phyloP scores from a whole-genome alignment of 2,113 vertebrate genomes.

The Rana temporaria region DNA sequence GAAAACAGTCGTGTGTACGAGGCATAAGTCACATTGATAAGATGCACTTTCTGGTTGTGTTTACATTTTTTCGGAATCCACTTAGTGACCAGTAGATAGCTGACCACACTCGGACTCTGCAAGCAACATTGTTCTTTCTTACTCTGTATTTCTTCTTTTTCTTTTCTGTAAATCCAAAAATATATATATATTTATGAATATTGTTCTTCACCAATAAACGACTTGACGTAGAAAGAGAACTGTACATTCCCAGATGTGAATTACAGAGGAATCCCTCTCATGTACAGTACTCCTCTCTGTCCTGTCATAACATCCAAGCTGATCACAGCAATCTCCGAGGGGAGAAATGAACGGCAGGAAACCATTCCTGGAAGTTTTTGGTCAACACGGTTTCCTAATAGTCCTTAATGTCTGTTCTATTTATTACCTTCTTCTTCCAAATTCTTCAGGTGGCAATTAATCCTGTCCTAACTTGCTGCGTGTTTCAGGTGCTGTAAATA shows the following conservation, averaged over 20 bases:
- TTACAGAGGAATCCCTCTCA: slow-evolving; percentile 16
- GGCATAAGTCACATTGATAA: too few relatives aligned
- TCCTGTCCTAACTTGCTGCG: not conserved
- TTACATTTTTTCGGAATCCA: too few relatives aligned
- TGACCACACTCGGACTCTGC: too few relatives aligned
- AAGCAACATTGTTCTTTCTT: too few relatives aligned
- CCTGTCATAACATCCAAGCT: slow-evolving; percentile 1
- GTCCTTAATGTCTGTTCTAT: slow-evolving; percentile 5
- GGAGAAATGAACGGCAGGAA: not conserved
- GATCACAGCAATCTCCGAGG: not conserved
- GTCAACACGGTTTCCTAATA: not conserved
- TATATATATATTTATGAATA: too few relatives aligned
- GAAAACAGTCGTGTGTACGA: too few relatives aligned
- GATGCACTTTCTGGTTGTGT: too few relatives aligned
- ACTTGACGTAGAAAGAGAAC: not conserved
- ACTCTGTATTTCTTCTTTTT: too few relatives aligned
- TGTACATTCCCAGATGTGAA: not conserved
- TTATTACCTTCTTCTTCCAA: not conserved
- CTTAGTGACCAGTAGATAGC: too few relatives aligned
- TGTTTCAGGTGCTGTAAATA: too few relatives aligned
- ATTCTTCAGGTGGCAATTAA: not conserved
- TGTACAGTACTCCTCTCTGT: not conserved
- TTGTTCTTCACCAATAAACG: too few relatives aligned
- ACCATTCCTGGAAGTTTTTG: not conserved
- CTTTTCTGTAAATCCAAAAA: too few relatives aligned